A percentile compares a stretch with the other conserved stretches of the same genome.
phyloP scores from a whole-genome alignment of 2,888 invertebrate genomes.

The Octodonta nipae region DNA sequence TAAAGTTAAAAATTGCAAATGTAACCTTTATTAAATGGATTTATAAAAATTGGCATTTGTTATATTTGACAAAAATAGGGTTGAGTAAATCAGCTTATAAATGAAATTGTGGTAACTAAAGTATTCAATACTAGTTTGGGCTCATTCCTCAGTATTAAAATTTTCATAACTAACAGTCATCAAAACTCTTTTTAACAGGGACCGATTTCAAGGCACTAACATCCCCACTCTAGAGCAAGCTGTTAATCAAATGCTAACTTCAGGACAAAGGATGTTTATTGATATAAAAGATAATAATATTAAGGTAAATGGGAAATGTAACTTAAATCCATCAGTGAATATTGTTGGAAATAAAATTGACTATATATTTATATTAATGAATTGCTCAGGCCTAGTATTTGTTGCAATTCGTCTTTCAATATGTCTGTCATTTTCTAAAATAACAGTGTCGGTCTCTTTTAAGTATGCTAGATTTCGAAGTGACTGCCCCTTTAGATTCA shows the following conservation, averaged over 20 bases:
- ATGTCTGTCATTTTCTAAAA: too few species aligned
- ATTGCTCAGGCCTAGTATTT: too few species aligned
- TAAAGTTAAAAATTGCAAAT: too few species aligned
- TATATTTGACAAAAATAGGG: not conserved
- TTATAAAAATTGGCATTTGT: not conserved
- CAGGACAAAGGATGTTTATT: constrained; percentile 60
- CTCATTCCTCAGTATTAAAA: too few species aligned
- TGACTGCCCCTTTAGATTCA: too few species aligned
- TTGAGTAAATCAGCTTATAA: not conserved
- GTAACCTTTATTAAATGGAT: not conserved
- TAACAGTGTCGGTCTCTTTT: too few species aligned
- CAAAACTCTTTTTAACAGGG: constrained; percentile 44
- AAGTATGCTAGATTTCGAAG: too few species aligned
- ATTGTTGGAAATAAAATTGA: not conserved
- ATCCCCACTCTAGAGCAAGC: constrained; percentile 61
- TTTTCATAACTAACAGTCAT: too few species aligned
- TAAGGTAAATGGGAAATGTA: constrained; percentile 40
- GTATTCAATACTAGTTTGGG: not conserved
- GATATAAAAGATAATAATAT: constrained; percentile 60
- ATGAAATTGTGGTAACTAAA: not conserved
- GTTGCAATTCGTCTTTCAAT: too few species aligned
- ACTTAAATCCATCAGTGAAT: not conserved
- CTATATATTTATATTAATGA: not conserved
- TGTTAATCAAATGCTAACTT: constrained; percentile 48
- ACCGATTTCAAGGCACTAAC: constrained; percentile 43